phyloP scores from a whole-genome alignment of 2,888 invertebrate genomes.

The Orthosia gothica region DNA sequence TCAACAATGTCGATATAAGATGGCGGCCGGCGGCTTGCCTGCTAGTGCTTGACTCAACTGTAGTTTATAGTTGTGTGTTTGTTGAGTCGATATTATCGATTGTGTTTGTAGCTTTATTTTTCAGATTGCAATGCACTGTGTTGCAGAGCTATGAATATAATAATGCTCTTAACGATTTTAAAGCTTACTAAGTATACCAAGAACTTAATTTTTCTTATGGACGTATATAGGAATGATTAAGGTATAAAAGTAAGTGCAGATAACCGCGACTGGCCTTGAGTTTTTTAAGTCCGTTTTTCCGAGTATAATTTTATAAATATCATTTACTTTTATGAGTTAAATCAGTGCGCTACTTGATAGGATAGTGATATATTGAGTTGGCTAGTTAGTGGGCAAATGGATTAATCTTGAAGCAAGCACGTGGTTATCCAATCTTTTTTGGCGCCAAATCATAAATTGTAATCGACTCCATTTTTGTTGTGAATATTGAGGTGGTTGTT shows the following conservation, averaged over 20 bases:
- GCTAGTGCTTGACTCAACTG: constrained; percentile 57
- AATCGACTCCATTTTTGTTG: not conserved
- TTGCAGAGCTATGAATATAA: constrained; percentile 5
- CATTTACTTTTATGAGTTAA: not conserved
- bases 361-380: not conserved
- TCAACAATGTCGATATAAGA: constrained; percentile 81
- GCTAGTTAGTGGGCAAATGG: not conserved
- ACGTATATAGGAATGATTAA: not conserved
- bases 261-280: not conserved
- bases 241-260: no score
- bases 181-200: not conserved
- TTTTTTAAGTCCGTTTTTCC: not conserved
- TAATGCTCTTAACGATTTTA: not conserved
- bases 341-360: not conserved
- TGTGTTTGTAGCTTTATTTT: constrained; percentile 37
- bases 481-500: not conserved
- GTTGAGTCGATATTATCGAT: constrained; percentile 65
- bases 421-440: not conserved
- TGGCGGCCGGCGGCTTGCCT: constrained; percentile 77
- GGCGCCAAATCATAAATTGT: not conserved
- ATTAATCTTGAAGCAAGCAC: not conserved
- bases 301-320: not conserved
- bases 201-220: not conserved
- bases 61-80: constrained; percentile 41
- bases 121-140: constrained; percentile 18